Evolutionary conservation across 2,113 vertebrate genomes (phyloP).

Genomic region (Paracanthobrama guichenoti): DNA sequence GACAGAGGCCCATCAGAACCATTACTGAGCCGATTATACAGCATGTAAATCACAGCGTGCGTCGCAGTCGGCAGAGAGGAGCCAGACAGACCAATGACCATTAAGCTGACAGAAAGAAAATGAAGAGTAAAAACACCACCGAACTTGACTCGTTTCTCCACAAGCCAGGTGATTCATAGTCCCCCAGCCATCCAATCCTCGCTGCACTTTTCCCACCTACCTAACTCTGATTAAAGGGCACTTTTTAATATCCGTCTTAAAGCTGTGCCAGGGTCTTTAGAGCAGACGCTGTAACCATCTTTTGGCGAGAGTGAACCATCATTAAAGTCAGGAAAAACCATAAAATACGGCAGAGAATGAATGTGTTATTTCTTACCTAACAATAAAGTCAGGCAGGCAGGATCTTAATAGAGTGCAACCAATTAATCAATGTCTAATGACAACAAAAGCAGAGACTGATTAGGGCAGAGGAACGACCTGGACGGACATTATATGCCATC

Average conservation of each 20-base stretch:
- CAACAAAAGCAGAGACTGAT: conserved; percentile 54
- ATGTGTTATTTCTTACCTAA: conserved; percentile 62
- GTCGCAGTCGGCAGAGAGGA: conserved; percentile 25
- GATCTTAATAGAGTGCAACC: conserved; percentile 57
- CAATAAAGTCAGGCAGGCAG: conserved; percentile 55
- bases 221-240: conserved; percentile 68
- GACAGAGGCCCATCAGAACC: conserved; percentile 1
- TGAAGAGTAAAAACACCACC: conserved; percentile 31
- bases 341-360: conserved; percentile 58
- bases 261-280: conserved; percentile 61
- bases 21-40: conserved; percentile 42
- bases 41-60: conserved; percentile 46
- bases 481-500: conserved; percentile 28
- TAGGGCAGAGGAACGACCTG: not conserved
- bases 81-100: conserved; percentile 46
- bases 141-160: not conserved
- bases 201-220: conserved; percentile 47
- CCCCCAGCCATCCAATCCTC: conserved; percentile 55
- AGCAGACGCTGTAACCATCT: conserved; percentile 61
- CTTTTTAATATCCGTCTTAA: conserved; percentile 58
- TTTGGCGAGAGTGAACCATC: conserved; percentile 59
- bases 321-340: conserved; percentile 50
- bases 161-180: conserved; percentile 59
- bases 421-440: conserved; percentile 62
- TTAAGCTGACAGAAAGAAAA: conserved; percentile 47